Base-by-base conservation (phyloP, 2,888 invertebrate species). In the Caenorhabditis drosophilae region DNA sequence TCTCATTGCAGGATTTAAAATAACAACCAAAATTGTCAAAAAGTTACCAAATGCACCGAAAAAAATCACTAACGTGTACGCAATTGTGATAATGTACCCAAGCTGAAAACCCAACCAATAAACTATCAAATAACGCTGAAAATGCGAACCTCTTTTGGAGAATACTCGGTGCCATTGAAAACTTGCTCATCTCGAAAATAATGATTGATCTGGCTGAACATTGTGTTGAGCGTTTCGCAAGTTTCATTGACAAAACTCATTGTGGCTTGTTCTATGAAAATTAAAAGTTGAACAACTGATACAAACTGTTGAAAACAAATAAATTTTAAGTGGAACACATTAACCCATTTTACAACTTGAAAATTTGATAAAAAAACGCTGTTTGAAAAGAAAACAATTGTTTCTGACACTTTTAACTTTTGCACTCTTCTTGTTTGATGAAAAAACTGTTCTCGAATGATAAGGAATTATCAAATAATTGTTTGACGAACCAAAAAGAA, bases 11-110 rank as follows among this genome's bases (percentile, higher is more conserved):
- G 92, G 90, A 84, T 93, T 93, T 63, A 91, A 87, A 15, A 91
- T 88, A 50, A 94, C 91, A 23, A 87, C 88, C 55, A 86, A 84
- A 63, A 93, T 92, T 76, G 93, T 93, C 45, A 94, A 87, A 11
- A 89, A 89, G 85, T 93, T 94, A 44, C 93, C 93, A 52, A 90
- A 86, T 2, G 91, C 89, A 36, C 93, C 93, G 50, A 94, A 87
- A 64, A 92, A 92, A 79, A 94, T 90, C 71, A 93, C 87, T 45
- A 82, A 36, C 31, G 70, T 52, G 46, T 82, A 82, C 1, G 78
- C 80, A 15, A 68, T 45, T 2, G 75, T 69, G 31, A 81, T 81
- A n/a, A 77, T 41, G 41, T 76, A 76, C 9, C 81, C 81, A 27
- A 81, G 55, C 77, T 81, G 70, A 23, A 18, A 25, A 41, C n/a